Percentiles rank a stretch among this genome's conserved stretches.
phyloP scores from a whole-genome alignment of 2,113 vertebrate genomes.

The Syngnathus typhle region DNA sequence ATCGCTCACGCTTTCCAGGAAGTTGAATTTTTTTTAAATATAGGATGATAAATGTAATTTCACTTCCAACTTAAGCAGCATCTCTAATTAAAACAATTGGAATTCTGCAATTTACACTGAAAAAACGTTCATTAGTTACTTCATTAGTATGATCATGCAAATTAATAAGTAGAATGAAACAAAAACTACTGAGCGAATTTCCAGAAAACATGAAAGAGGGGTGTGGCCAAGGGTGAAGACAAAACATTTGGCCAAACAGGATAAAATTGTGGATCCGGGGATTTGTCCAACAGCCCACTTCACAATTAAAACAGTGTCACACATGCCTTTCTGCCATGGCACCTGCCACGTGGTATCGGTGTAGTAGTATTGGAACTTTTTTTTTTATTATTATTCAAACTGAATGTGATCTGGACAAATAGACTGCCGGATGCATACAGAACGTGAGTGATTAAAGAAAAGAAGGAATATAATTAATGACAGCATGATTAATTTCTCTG shows the following conservation, averaged over 20 bases:
- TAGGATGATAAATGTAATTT: not conserved
- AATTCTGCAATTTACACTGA: too few species aligned
- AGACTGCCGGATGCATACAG: too few species aligned
- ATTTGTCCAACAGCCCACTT: too few species aligned
- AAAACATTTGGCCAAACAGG: not conserved
- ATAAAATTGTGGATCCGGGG: too few species aligned
- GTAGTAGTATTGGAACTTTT: not conserved
- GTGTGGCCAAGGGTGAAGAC: not conserved
- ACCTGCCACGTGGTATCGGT: too few species aligned
- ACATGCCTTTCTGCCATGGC: too few species aligned
- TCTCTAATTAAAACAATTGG: too few species aligned
- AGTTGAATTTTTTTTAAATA: not conserved
- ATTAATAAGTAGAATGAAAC: too few species aligned
- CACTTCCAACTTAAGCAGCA: not conserved
- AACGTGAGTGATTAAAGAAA: too few species aligned
- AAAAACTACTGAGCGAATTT: not conserved
- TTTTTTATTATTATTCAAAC: not conserved
- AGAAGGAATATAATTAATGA: conserved; percentile 11
- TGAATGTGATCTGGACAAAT: too few species aligned
- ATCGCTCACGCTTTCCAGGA: not conserved
- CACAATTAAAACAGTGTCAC: too few species aligned
- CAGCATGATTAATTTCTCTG: conserved; percentile 16
- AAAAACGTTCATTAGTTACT: not conserved
- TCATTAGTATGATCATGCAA: not conserved
- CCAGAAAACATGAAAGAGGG: not conserved